These are phyloP conservation scores for Anser cygnoides DNA, from an alignment of 2,113 vertebrate genomes.

Conservation along the genomic window DNA sequence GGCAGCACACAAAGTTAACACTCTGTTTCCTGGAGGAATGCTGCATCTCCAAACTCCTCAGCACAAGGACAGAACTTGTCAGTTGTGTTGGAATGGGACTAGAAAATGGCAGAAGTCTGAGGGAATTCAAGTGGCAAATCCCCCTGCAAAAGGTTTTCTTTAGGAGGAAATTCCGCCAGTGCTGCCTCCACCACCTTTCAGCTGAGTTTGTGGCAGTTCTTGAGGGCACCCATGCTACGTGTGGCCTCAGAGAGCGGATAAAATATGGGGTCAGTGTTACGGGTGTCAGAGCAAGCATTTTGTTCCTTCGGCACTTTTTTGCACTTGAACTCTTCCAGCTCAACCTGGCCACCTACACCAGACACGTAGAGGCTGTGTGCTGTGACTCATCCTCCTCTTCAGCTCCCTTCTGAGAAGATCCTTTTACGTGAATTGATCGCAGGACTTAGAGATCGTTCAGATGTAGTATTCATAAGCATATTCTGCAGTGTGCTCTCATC, in stretches of 20 bases:
- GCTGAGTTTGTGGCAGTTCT: neutral
- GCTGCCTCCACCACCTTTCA: neutral
- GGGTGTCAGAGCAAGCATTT: neutral
- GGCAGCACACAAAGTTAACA: neutral
- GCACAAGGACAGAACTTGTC: neutral
- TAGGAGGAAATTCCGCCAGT: neutral
- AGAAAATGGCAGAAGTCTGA: neutral
- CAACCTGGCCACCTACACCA: neutral
- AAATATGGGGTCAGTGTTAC: neutral
- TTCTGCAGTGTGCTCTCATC: neutral
- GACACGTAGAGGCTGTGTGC: neutral
- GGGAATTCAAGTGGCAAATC: neutral
- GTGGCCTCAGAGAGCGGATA: neutral
- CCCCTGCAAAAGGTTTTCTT: neutral
- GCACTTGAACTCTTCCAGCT: neutral
- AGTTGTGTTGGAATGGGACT: fast-evolving
- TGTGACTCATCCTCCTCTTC: neutral
- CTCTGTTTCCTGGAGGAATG: neutral
- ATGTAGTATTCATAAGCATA: neutral
- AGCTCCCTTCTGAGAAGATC: neutral
- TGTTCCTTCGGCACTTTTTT: neutral
- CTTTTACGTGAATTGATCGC: fast-evolving
- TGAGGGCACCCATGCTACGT: neutral
- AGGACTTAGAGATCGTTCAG: neutral
- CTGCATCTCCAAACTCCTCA: neutral